Evolutionary conservation across 2,113 vertebrate genomes (phyloP).

Genomic region (Grammomys surdaster): DNA sequence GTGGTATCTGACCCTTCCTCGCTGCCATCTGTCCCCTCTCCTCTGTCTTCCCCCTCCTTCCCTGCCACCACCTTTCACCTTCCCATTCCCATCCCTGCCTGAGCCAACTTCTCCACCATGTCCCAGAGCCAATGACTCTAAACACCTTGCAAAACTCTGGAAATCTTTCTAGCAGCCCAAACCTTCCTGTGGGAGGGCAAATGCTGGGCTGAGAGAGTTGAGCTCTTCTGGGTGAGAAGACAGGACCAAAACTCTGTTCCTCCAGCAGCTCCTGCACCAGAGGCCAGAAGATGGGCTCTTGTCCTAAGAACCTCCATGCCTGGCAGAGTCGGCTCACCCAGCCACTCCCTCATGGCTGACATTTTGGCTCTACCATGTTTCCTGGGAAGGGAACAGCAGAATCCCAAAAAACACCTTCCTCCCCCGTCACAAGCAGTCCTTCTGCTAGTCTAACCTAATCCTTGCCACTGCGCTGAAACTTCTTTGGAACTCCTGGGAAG

Average conservation of each 20-base stretch:
- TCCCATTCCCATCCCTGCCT: background rate
- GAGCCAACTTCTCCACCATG: background rate
- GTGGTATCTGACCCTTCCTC: background rate
- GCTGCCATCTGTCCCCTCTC: background rate
- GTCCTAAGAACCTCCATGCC: too few species aligned
- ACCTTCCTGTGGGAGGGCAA: background rate
- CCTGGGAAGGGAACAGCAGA: background rate
- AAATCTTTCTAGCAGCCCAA: background rate
- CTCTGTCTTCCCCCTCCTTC: background rate
- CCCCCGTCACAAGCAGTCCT: background rate
- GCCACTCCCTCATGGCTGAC: background rate
- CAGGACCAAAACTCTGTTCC: background rate
- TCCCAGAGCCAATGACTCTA: background rate
- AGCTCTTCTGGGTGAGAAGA: background rate
- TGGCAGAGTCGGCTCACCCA: accelerated
- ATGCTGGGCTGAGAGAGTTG: background rate
- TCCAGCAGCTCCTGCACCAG: background rate
- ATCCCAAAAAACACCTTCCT: background rate
- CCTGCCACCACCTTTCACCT: background rate
- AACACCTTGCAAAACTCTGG: background rate
- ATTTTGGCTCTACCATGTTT: background rate
- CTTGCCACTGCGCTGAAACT: background rate
- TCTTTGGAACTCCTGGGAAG: background rate
- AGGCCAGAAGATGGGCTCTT: background rate
- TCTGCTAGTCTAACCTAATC: background rate